Conservation (phyloP, 2,888 invertebrate species). For the Meghimatium bilineatum region DNA sequence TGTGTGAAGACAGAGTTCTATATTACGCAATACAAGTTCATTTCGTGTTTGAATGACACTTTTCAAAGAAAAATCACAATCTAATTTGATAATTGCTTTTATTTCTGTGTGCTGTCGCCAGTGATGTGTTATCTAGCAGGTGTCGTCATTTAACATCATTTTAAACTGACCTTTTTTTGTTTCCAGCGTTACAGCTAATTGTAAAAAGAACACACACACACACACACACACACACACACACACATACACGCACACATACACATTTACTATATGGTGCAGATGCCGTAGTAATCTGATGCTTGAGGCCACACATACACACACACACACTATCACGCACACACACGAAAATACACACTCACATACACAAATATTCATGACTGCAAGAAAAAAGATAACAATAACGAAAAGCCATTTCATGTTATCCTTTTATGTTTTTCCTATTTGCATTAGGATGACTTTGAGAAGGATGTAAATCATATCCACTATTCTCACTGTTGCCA, state of each 20-base stretch:
- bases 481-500: too few species aligned
- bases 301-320: too few species aligned
- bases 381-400: neutral
- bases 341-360: too few species aligned
- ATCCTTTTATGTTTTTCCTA: neutral
- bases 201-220: too few species aligned
- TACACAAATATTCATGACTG: neutral
- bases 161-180: neutral
- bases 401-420: slow-evolving; percentile 9
- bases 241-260: too few species aligned
- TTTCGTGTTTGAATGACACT: slow-evolving; percentile 5
- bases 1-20: too few species aligned
- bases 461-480: neutral
- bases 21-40: too few species aligned
- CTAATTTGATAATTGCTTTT: neutral
- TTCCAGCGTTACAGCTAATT: neutral
- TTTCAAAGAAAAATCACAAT: slow-evolving; percentile 37
- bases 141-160: neutral
- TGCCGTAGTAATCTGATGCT: too few species aligned
- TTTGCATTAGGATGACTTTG: neutral
- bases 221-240: too few species aligned
- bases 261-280: too few species aligned
- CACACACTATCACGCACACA: too few species aligned
- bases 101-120: neutral
- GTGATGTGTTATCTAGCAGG: neutral